Evolutionary conservation across 2,888 invertebrate species (phyloP), one percentile per base, ranked within the genome.

Genomic region (Volucella inanis): DNA sequence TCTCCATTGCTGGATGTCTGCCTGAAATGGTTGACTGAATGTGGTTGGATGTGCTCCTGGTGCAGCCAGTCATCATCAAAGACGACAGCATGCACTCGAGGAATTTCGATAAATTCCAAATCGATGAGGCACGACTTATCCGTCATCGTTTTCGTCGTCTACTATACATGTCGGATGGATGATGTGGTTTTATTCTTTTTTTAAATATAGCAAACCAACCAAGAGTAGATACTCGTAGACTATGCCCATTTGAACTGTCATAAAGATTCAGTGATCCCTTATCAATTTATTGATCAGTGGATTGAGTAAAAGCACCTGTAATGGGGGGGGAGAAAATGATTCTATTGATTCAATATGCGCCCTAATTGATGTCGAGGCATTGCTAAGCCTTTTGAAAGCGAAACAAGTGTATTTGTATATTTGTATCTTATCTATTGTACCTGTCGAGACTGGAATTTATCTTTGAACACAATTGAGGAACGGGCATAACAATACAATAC

Each of bases 31-130:
- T 14, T 22, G n/a, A 11, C 22, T 45, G 43, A 61, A 6, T 31
- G 38, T 14, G 47, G 52, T 41, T 47, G 54, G 15, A 15, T 15
- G 61, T 62, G 43, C 52, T 45, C 18, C 45, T 64, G 49, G 55
- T 74, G 74, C 74, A 49, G 18, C 18, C 18, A 52, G 41, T 38
- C 41, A 55, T 47, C 47, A 38, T 49, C 59, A 31, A 64, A 49
- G 49, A 10, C 50, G 57, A 57, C 52, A 54, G 72, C 43, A 12
- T 80, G 74, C 80, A 80, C 52, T 74, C 55, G 67, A 50, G 67
- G 72, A 78, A 83, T 76, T 59, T 41, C 15, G 10, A 70, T 64
- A 76, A 81, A 81, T 78, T 72, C 72, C 82, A 55, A 55, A 22
- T 50, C 38, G 62, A 77, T 68, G 55, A 62, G 31, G 22, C 38